Conservation (phyloP, 2,113 vertebrate species). For the Callipepla californica region DNA sequence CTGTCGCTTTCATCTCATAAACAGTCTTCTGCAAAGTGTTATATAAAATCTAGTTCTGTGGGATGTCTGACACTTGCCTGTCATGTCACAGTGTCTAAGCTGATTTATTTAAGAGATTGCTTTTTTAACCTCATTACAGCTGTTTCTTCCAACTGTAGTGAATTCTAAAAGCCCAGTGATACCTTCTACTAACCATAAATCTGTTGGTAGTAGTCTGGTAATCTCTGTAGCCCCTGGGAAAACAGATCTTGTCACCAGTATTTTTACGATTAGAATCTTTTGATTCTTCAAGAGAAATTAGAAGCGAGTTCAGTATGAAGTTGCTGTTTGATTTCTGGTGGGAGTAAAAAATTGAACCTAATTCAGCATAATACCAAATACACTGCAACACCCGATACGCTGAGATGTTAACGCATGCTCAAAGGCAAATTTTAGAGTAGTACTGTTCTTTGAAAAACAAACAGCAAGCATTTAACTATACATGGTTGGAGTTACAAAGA, state of each 20-base stretch:
- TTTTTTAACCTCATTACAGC: neutral
- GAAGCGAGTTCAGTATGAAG: neutral
- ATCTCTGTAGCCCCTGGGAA: neutral
- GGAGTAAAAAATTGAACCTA: neutral
- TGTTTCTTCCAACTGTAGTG: neutral
- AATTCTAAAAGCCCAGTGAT: neutral
- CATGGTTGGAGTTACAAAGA: neutral
- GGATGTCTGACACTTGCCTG: neutral
- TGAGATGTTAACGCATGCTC: neutral
- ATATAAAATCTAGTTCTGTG: neutral
- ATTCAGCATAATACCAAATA: neutral
- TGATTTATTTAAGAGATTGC: neutral
- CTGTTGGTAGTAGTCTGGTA: neutral
- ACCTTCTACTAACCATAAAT: neutral
- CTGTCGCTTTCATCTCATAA: slow-evolving; percentile 38
- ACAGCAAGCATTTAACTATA: neutral
- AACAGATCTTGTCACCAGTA: neutral
- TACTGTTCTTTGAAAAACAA: neutral
- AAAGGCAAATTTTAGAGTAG: neutral
- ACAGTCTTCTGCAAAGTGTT: neutral
- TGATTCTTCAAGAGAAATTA: neutral
- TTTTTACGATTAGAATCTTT: neutral
- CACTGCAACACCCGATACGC: neutral
- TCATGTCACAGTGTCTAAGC: neutral
- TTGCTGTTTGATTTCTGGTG: neutral